Evolutionary conservation across 2,113 vertebrate species (phyloP), one percentile per base, ranked within the genome.

Genomic region (Cyphomyrus discorhynchus): DNA sequence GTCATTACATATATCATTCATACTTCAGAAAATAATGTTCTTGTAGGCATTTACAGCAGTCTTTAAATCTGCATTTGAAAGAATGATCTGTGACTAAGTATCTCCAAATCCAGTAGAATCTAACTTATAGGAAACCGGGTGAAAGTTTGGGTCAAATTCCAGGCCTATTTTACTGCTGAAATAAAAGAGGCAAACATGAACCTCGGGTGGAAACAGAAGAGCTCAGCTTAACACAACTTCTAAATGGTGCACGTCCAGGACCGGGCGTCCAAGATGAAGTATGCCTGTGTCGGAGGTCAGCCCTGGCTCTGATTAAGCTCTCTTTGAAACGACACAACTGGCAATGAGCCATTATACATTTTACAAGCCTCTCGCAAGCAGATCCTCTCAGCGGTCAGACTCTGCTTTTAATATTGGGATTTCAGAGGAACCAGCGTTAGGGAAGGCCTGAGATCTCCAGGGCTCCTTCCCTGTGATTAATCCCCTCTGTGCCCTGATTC

Each of bases 401-500:
- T 96, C 96, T 97, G 96, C 96, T 97, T 97, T 96, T 97, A 97
- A 97, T 98, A 97, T 97, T 98, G 96, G 95, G 91, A 93, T 96
- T 96, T 96, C 96, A 93, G 92, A 92, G 94, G 93, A 93, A 92
- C 92, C 7, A 42, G 87, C 0, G 27, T 15, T 10, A 97, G 96
- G 96, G 97, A 97, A 97, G 97, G 96, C 96, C 97, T 97, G 97
- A 96, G 97, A 98, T 96, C 95, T 97, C 96, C 97, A 97, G 97
- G 97, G 96, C 97, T 98, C 98, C 97, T 97, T 95, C 93, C 91
- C 90, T 96, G 97, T 98, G 97, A 98, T 99, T 98, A 98, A 99
- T 99, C 96, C 97, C 97, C 97, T 97, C 91, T 97, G 97, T 97
- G 97, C 95, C 97, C 96, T 98, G 98, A 99, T 98, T 99, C 97